These are phyloP conservation scores for Choloepus hoffmanni DNA, from an alignment of 2,113 vertebrate genomes.

Conservation along the genomic window DNA sequence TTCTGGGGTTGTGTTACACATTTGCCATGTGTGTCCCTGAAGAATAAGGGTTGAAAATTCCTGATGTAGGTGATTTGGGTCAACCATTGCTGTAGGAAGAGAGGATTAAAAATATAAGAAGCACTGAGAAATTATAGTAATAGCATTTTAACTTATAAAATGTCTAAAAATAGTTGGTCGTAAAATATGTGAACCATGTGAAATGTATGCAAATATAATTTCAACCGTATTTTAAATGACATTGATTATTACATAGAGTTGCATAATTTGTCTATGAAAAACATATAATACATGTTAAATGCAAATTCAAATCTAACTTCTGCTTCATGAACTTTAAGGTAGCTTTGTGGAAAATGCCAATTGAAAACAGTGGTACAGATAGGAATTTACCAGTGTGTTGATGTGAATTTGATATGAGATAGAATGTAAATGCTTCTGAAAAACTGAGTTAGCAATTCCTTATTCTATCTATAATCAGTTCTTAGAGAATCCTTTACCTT, in stretches of 20 bases:
- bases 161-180: not conserved
- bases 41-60: constrained; percentile 7
- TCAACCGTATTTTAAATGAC: constrained; percentile 33
- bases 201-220: not conserved
- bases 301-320: constrained; percentile 44
- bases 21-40: not conserved
- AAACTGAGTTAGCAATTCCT: not conserved
- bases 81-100: not conserved
- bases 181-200: constrained; percentile 11
- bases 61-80: constrained; percentile 12
- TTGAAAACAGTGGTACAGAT: not conserved
- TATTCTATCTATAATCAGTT: not conserved
- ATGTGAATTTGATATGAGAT: not conserved
- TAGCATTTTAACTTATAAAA: constrained; percentile 1
- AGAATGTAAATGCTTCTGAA: not conserved
- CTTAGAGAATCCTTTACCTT: not conserved
- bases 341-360: not conserved
- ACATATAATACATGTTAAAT: not conserved
- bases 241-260: not conserved
- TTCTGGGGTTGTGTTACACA: not conserved
- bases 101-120: constrained; percentile 6
- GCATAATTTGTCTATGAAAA: constrained; percentile 37
- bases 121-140: not conserved
- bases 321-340: not conserved
- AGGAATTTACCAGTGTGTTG: constrained; percentile 24